Base-by-base conservation (phyloP, 1,140 invertebrate species). In the Hetaerina americana region DNA sequence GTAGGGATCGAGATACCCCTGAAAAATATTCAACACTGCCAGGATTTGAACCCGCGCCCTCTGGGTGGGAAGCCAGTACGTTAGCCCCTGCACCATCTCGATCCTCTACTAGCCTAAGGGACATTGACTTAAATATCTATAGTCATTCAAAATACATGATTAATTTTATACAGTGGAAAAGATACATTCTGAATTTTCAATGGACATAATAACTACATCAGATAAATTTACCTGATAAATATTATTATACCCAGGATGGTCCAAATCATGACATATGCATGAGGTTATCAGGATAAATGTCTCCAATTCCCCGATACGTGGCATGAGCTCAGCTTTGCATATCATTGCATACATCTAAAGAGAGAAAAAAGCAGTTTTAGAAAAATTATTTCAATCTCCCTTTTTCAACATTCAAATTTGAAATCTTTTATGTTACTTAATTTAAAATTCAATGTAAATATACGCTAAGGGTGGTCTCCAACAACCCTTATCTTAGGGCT, bases 201-300 rank as follows among this genome's bases (percentile, higher is more conserved):
- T 6, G 25, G 18, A 10, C 10, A 71, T 12, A 68, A 70, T 69
- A 70, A 72, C 29, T 71, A 26, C 6, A 10, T 26, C 22, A 8
- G 5, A 67, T 67, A 24, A n/a, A 25, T 67, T 75, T 76, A 86
- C 85, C 82, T 93, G 92, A 81, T 93, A 94, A 73, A 92, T 91
- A 77, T 94, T 94, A 81, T 94, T 94, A 78, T 92, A 93, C 27
- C 94, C 94, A 5, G 94, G 94, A 85, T 96, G 94, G 79, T 96
- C 93, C 26, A 96, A 82, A 81, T 96, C 94, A 80, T 96, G 94
- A 77, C 92, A 94, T 49, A 95, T 91, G 78, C 90, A 92, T 10
- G 92, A 92, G 18, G 92, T 90, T 27, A 95, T 84, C 29, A 95
- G 81, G 66, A 94, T 88, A 12, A 92, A 83, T 57, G 91, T 87